These are phyloP conservation scores for Onychostruthus taczanowskii DNA, from an alignment of 2,113 vertebrate genomes.

Conservation along the genomic window DNA sequence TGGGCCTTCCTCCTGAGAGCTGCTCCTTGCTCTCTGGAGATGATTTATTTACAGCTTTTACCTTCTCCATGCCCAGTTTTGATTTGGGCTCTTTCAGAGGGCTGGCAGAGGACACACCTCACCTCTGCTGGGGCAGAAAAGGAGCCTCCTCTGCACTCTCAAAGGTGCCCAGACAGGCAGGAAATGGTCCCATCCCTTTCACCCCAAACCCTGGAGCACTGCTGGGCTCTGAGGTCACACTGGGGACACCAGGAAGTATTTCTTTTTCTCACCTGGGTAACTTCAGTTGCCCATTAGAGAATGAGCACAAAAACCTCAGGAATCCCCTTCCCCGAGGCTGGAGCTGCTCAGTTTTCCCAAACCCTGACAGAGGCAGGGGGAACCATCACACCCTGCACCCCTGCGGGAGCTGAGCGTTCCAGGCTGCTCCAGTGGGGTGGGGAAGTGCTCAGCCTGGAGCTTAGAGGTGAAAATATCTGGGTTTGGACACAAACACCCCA, in stretches of 20 bases:
- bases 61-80: background rate
- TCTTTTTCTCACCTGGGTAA: background rate
- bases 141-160: background rate
- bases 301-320: background rate
- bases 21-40: background rate
- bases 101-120: background rate
- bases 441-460: no score
- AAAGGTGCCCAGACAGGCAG: background rate
- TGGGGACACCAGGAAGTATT: background rate
- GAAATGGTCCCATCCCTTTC: background rate
- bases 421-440: background rate
- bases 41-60: background rate
- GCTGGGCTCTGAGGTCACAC: background rate
- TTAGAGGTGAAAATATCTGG: background rate
- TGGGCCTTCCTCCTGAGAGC: background rate
- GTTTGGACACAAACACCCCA: background rate
- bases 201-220: background rate
- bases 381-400: accelerated
- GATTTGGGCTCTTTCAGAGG: background rate
- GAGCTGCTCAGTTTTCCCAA: background rate
- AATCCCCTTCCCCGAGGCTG: background rate
- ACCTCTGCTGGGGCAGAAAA: background rate
- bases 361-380: accelerated
- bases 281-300: accelerated
- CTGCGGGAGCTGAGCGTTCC: background rate